Base-by-base conservation (phyloP, 2,797 vertebrate genomes). In the Brachyrhaphis roseni region DNA sequence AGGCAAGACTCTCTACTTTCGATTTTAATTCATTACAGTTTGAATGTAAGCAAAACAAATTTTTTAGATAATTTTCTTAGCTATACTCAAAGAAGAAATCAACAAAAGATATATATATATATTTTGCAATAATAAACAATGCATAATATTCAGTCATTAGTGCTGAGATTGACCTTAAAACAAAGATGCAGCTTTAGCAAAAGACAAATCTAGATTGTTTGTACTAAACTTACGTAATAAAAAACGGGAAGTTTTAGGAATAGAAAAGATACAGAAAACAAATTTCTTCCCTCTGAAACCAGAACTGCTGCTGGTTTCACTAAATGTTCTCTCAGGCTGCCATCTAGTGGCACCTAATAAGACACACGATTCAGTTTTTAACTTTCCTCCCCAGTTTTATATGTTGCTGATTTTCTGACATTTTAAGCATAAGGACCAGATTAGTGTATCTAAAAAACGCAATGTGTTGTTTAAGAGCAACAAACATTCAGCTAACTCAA, bases 301-400 rank as follows among this genome's bases (percentile, higher is more conserved):
- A 86, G 31, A 31, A 55, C 31, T 31, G 62, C 55, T 0, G 3
- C 45, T 76, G 59, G 23, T 57, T 28, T 41, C 72, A 87, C 43
- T 74, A 87, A 86, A 78, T 80, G 85, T 84, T 91, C 86, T 89
- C 88, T 88, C 85, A 82, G 87, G 89, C 72, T 94, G 93, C 95
- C 95, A 95, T 92, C 95, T 95, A 94, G 91, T 93, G 95, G 90
- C 70, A 8, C 0, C 20, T 64, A 2, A 34, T 0, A 18, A 51
- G 13, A 88, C 49, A 76, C 57, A 70, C 78, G 70, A 28, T 8
- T 1, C 20, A 26, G 36, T 41, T 8, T 41, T 41, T 41, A 2
- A 23, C 26, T 68, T 10, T 39, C 18, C 34, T 68, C 20, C 20
- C 23, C 36, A 12, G 64, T 41, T 26, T 26, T 5, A 68, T 39